phyloP scores from a whole-genome alignment of 2,113 vertebrate genomes.

The Pundamilia nyererei region DNA sequence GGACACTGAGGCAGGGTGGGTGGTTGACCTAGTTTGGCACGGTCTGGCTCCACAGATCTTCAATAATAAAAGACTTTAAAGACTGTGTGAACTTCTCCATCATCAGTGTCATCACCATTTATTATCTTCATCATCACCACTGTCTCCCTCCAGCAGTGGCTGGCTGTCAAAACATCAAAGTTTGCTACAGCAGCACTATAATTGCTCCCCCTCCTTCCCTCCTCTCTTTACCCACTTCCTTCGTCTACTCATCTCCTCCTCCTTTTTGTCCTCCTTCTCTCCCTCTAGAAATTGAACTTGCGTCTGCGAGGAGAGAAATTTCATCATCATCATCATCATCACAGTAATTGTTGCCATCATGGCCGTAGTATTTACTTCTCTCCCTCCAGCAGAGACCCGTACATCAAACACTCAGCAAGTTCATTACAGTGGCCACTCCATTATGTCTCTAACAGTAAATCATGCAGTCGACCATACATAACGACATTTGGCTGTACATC shows the following conservation, averaged over 20 bases:
- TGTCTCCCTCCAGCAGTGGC: conserved; percentile 38
- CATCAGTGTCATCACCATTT: conserved; percentile 30
- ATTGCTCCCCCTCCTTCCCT: conserved; percentile 15
- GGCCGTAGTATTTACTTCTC: conserved; percentile 30
- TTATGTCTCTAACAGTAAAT: conserved; percentile 51
- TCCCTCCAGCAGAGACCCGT: conserved; percentile 30
- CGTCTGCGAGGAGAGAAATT: conserved; percentile 11
- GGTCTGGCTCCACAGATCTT: not conserved
- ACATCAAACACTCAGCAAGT: conserved; percentile 47
- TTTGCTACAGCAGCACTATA: conserved; percentile 6
- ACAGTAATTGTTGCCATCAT: conserved; percentile 38
- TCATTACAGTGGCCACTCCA: conserved; percentile 55
- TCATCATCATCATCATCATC: conserved; percentile 23
- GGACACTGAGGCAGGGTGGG: not conserved
- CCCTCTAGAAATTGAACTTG: not conserved
- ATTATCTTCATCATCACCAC: conserved; percentile 29
- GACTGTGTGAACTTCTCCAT: conserved; percentile 19
- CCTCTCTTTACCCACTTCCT: not conserved
- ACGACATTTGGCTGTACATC: conserved; percentile 54
- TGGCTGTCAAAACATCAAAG: conserved; percentile 54
- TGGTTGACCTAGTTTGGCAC: not conserved
- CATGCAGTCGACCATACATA: conserved; percentile 52
- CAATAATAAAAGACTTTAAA: conserved; percentile 5
- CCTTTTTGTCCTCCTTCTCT: not conserved
- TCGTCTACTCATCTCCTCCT: conserved; percentile 5